Evolutionary conservation across 1,140 invertebrate species (phyloP).

Genomic region (Orius insidiosus): DNA sequence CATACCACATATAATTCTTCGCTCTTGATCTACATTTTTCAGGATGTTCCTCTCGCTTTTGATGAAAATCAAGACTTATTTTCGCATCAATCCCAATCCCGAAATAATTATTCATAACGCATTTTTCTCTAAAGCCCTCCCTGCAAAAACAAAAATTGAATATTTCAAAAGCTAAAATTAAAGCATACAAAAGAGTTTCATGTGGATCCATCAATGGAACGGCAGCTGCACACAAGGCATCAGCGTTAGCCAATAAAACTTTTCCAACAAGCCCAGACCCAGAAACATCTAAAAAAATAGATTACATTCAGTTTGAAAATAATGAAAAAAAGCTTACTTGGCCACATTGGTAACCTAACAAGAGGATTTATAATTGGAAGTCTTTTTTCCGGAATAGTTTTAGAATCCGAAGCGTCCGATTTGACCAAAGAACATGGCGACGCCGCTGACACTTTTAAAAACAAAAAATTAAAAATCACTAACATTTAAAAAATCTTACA

Average conservation of each 20-base stretch:
- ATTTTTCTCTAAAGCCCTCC: slow-evolving; percentile 83
- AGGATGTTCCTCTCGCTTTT: slow-evolving; percentile 93
- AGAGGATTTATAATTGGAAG: slow-evolving; percentile 81
- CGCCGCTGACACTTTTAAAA: slow-evolving; percentile 22
- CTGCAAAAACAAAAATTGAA: slow-evolving; percentile 25
- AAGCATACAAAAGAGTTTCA: slow-evolving; percentile 53
- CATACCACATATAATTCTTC: slow-evolving; percentile 96
- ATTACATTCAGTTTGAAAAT: slow-evolving; percentile 10
- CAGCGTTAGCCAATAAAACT: slow-evolving; percentile 87
- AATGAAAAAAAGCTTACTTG: slow-evolving; percentile 51
- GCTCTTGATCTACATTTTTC: slow-evolving; percentile 89
- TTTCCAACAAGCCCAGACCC: slow-evolving; percentile 66
- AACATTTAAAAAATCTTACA: slow-evolving; percentile 16
- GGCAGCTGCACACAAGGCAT: slow-evolving; percentile 84
- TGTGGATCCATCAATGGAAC: slow-evolving; percentile 84
- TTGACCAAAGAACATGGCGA: slow-evolving; percentile 23
- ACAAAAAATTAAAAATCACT: slow-evolving; percentile 2
- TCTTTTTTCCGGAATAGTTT: slow-evolving; percentile 37
- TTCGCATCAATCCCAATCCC: slow-evolving; percentile 98
- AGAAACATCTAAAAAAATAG: slow-evolving; percentile 32
- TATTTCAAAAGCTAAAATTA: not conserved
- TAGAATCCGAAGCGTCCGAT: slow-evolving; percentile 17
- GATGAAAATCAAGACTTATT: slow-evolving; percentile 94
- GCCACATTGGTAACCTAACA: slow-evolving; percentile 70
- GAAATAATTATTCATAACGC: slow-evolving; percentile 99